These are phyloP conservation scores for Sitta carolinensis DNA, from an alignment of 2,797 vertebrate species.

Conservation along the genomic window DNA sequence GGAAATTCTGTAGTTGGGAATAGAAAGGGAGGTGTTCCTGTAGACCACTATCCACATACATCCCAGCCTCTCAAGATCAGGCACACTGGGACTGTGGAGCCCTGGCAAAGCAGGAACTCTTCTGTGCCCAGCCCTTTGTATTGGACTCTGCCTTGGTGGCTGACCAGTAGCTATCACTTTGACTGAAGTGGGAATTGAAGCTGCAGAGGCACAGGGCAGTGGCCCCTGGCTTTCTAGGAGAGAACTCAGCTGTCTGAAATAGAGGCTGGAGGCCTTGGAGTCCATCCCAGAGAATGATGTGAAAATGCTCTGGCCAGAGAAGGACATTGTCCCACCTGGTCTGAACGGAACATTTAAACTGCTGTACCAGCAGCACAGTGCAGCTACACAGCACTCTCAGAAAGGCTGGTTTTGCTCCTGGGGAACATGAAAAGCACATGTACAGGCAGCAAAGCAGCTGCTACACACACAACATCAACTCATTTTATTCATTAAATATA, in stretches of 20 bases:
- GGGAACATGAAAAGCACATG: not conserved
- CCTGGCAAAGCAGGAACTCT: not conserved
- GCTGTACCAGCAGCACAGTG: not conserved
- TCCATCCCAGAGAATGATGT: not conserved
- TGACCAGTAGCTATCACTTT: not conserved
- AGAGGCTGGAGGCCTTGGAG: not conserved
- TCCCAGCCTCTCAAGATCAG: not conserved
- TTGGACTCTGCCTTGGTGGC: not conserved
- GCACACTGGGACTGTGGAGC: not conserved
- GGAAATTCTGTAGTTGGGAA: not conserved
- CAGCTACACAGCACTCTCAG: fast-evolving
- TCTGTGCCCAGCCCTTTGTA: not conserved
- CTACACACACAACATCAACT: not conserved
- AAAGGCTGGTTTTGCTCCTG: not conserved
- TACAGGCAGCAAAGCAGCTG: constrained; percentile 20
- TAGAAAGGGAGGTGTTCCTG: not conserved
- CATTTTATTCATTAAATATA: not conserved
- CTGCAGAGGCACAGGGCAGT: not conserved
- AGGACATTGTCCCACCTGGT: not conserved
- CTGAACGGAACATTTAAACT: not conserved
- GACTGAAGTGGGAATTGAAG: not conserved
- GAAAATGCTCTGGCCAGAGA: not conserved
- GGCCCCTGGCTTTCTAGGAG: not conserved
- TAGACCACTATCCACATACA: not conserved
- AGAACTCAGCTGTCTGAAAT: not conserved